phyloP scores from a whole-genome alignment of 2,797 vertebrate species.

The Fistularia commersonii region DNA sequence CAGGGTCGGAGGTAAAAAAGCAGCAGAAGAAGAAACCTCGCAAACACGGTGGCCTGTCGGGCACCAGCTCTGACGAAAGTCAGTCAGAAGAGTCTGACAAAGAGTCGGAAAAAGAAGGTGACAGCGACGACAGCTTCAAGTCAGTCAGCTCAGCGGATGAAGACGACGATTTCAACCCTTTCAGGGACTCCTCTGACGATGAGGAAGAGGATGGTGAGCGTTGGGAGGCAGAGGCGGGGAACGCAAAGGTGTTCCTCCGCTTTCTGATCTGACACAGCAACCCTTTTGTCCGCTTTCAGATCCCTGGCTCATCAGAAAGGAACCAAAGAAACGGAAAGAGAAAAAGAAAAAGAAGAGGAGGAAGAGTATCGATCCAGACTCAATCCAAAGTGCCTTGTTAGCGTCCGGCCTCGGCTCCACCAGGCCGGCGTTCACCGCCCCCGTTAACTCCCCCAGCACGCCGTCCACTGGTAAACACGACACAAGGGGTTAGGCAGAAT shows the following conservation, averaged over 20 bases:
- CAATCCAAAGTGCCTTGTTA: conserved; percentile 99
- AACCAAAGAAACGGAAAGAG: conserved; percentile 93
- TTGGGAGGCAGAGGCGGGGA: not conserved
- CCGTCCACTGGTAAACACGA: conserved; percentile 52
- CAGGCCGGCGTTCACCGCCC: conserved; percentile 86
- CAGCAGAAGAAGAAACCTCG: conserved; percentile 88
- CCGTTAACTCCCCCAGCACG: conserved; percentile 70
- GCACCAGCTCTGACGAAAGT: conserved; percentile 93
- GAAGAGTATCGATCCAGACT: conserved; percentile 95
- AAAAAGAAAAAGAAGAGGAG: conserved; percentile 88
- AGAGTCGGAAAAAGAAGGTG: conserved; percentile 65
- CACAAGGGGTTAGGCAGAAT: not conserved
- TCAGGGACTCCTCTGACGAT: conserved; percentile 92
- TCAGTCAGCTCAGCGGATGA: conserved; percentile 89
- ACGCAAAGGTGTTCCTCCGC: not conserved
- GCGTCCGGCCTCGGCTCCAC: conserved; percentile 95
- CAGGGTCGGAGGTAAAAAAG: conserved; percentile 85
- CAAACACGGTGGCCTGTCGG: conserved; percentile 85
- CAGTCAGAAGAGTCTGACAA: conserved; percentile 78
- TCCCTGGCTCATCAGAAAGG: conserved; percentile 97
- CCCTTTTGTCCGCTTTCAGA: conserved; percentile 64
- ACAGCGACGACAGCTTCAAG: conserved; percentile 89
- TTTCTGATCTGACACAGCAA: too few relatives aligned
- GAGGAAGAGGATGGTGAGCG: conserved; percentile 89
- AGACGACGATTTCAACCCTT: conserved; percentile 95